Conservation (phyloP, 2,888 invertebrate genomes). For the Melanargia galathea region DNA sequence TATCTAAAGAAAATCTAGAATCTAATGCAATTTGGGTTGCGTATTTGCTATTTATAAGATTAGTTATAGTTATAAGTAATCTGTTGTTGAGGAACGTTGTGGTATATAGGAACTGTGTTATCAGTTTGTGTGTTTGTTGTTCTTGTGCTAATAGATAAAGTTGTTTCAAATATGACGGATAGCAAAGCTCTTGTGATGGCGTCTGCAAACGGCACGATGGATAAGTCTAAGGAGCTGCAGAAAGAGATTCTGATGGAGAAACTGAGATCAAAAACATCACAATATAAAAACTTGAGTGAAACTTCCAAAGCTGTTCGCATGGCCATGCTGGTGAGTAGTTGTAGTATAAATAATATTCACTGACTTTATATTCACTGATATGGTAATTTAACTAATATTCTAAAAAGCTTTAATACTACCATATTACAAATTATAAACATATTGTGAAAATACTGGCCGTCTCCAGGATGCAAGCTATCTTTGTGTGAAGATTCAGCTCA, state of each 20-base stretch:
- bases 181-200: constrained; percentile 62
- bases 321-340: constrained; percentile 88
- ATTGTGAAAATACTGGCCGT: no score
- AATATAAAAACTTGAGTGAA: constrained; percentile 91
- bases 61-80: constrained; percentile 10
- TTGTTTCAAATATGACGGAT: constrained; percentile 60
- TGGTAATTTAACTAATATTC: not conserved
- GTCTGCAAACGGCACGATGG: constrained; percentile 60
- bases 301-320: constrained; percentile 94
- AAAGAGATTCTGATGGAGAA: constrained; percentile 96
- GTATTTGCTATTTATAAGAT: constrained; percentile 8
- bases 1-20: constrained; percentile 15
- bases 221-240: constrained; percentile 82
- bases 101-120: constrained; percentile 36
- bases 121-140: constrained; percentile 48
- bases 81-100: constrained; percentile 7
- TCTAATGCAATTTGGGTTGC: constrained; percentile 14
- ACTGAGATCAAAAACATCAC: constrained; percentile 90
- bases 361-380: not conserved
- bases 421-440: not conserved
- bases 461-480: no score
- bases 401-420: not conserved
- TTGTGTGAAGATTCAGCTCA: no score
- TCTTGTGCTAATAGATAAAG: constrained; percentile 37
- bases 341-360: not conserved